Conservation (phyloP, 35 echinoderm and acorn worm species). For the Diadema setosum region DNA sequence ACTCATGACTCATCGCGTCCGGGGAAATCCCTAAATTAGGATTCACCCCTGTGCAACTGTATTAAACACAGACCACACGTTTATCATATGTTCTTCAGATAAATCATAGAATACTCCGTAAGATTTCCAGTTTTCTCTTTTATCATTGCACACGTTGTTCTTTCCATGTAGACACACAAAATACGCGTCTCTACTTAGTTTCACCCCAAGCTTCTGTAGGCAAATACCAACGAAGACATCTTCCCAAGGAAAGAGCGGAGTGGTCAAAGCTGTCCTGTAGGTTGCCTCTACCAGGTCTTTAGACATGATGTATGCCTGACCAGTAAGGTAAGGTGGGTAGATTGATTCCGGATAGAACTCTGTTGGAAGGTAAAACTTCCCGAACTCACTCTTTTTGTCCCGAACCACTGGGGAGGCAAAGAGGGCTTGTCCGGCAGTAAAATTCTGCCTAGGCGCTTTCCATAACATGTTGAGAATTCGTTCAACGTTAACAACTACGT, state of each 20-base stretch:
- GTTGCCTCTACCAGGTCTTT: neutral
- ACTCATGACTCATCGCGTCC: too few species aligned
- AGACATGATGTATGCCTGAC: conserved; percentile 28
- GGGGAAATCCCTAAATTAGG: too few species aligned
- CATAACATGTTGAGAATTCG: neutral
- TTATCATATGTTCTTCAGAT: too few species aligned
- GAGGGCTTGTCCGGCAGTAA: neutral
- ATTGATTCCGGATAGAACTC: neutral
- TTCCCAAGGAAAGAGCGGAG: conserved; percentile 22
- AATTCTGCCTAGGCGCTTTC: neutral
- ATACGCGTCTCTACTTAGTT: too few species aligned
- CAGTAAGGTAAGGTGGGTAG: conserved; percentile 37
- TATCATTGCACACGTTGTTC: too few species aligned
- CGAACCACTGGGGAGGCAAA: neutral
- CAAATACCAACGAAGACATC: conserved; percentile 47
- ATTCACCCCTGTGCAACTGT: too few species aligned
- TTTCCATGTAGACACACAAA: too few species aligned
- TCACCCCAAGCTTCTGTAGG: neutral
- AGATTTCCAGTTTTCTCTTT: too few species aligned
- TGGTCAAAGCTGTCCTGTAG: neutral
- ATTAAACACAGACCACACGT: too few species aligned
- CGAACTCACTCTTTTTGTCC: neutral
- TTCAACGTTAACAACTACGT: conserved; percentile 40
- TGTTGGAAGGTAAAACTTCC: conserved; percentile 7
- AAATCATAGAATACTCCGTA: too few species aligned